Evolutionary conservation across 2,797 vertebrate species (phyloP), one percentile per base, ranked within the genome.

Genomic region (Hafferia zeledoni): DNA sequence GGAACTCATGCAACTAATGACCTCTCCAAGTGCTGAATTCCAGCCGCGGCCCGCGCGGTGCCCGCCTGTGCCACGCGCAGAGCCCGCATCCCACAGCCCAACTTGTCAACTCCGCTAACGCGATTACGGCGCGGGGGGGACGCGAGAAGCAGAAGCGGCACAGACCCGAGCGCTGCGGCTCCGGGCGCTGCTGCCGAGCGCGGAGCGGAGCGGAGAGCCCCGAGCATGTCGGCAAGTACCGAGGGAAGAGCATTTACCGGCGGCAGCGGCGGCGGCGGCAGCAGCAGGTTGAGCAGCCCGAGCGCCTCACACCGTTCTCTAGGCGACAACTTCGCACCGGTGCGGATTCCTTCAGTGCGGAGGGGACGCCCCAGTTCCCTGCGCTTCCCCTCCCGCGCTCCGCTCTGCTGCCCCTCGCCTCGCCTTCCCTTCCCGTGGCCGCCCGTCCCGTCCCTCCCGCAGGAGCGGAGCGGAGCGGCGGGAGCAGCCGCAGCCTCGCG

Each of bases 271-370:
- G 69, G 96, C 96, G 87, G 95, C 97, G 87, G 96, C 96, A 79
- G 97, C 95, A 76, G 98, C 97, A 97, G 97, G 96, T 95, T 93
- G 96, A 97, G 97, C 97, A 96, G 97, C 97, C 97, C 94, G 94
- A 95, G 96, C 88, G 96, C 96, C 97, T 98, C 97, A 83, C 97
- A 89, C 96, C 96, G 97, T 97, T 97, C 97, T 96, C 97, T 91
- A 96, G 94, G 95, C 95, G 97, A 96, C 33, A 98, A 98, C 97
- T 98, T 98, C 76, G 96, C 96, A 84, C 81, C 90, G 88, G 95
- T 76, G 97, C 97, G 95, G 97, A 98, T 98, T 97, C 98, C 98
- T 98, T 97, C 96, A 98, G 96, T 97, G 97, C 33, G 87, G 93
- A 95, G 91, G 92, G 93, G 87, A 87, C 90, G 33, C 86, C 92